phyloP scores from a whole-genome alignment of 37 sponge, comb jelly and placozoan genomes.

The Chondrosia reniformis region DNA sequence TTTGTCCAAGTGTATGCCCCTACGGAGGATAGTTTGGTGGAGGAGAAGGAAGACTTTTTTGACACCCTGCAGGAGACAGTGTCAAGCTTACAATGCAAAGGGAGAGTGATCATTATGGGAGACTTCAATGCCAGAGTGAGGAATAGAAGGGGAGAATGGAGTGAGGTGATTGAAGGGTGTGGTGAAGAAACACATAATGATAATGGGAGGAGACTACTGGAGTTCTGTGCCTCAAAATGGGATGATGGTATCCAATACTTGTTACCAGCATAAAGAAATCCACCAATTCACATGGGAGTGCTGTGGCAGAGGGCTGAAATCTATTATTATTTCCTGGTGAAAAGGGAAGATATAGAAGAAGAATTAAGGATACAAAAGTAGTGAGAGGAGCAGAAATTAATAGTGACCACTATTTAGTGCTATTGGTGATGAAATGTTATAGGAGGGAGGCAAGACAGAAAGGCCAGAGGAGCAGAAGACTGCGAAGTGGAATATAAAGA shows the following conservation, averaged over 20 bases:
- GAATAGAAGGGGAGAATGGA: not conserved
- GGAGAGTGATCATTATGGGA: not conserved
- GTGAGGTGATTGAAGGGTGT: slow-evolving; percentile 9
- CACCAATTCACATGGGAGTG: slow-evolving; percentile 5
- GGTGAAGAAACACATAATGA: not conserved
- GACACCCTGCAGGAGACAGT: not conserved
- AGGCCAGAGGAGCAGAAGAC: no score
- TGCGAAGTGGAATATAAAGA: no score
- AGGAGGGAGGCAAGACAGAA: no score
- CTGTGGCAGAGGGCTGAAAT: not conserved
- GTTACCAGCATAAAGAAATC: not conserved
- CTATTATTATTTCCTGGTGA: no score
- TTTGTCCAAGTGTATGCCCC: no score
- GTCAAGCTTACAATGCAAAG: not conserved
- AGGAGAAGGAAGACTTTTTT: slow-evolving; percentile 4
- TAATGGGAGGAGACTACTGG: slow-evolving; percentile 3
- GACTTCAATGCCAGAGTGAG: slow-evolving; percentile 3
- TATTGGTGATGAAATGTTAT: no score
- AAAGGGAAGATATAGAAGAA: no score
- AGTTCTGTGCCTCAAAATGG: slow-evolving; percentile 8
- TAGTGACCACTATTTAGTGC: no score
- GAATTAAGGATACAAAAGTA: no score
- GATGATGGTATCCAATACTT: not conserved
- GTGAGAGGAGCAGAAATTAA: no score
- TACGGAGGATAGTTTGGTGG: no score